Base-by-base conservation (phyloP, 64 coral and sea anemone genomes). In the Pocillopora verrucosa region DNA sequence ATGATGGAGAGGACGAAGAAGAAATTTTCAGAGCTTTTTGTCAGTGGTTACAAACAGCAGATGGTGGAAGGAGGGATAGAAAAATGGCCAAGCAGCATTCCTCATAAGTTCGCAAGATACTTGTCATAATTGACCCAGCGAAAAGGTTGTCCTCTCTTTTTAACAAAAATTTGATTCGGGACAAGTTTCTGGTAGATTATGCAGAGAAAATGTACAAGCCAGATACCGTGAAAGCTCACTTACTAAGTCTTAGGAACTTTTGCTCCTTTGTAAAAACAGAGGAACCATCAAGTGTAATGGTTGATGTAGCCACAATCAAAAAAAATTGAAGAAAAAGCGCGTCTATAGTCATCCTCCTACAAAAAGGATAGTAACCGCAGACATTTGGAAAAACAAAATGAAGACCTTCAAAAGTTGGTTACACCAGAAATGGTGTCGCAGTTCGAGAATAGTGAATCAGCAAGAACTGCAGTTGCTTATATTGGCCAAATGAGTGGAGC, bases 21-120 rank as follows among this genome's bases (percentile, higher is more conserved):
- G 76, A 24, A 10, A 58, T 78, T 58, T 78, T 58, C 11, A n/a
- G 16, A 9, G 56, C 76, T 19, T 78, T 78, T 24, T 19, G 15
- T 17, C 38, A 24, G 16, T 78, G 76, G 76, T 17, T 78, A 20
- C 76, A 78, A 41, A 78, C 38, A 78, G 51, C 38, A 10, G 76
- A 78, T 78, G 51, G 76, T 58, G 76, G 76, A 57, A 57, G 16
- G 41, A 78, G 41, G 15, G 3, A 19, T 20, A 17, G 19, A 22
- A 78, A 78, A 13, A 59, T 78, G 56, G 16, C 76, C 20, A 78
- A 78, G 19, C 76, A 78, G 56, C 76, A 78, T 57, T 19, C 38
- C 22, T 78, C 76, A 2, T 45, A 78, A 17, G 15, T 78, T 2
- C 10, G 41, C 16, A 78, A 78, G 17, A 78, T 78, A 1, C 76